Conservation (phyloP, 2,797 vertebrate genomes). For the Ctenosaura bakeri region DNA sequence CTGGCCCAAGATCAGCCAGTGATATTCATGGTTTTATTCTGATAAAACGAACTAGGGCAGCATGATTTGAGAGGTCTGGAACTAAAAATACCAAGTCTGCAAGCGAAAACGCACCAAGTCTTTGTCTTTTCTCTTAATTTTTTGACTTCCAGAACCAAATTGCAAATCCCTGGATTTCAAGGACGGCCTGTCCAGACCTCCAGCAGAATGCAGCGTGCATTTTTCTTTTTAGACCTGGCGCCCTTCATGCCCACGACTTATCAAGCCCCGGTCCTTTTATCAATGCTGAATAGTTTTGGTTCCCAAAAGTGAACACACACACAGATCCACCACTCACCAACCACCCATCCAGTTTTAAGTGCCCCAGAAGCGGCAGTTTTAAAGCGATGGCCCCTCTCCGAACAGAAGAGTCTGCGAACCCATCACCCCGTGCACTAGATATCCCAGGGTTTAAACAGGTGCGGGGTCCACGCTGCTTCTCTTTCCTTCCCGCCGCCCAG, state of each 20-base stretch:
- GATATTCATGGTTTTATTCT: neutral
- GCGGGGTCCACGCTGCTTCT: no score
- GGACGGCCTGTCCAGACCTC: no score
- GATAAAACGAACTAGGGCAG: neutral
- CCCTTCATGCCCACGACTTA: neutral
- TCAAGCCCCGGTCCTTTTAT: fast-evolving
- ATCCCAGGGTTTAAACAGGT: no score
- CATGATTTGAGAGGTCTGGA: neutral
- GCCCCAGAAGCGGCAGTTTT: no score
- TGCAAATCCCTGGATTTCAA: neutral
- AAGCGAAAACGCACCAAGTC: neutral
- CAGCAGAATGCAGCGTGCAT: no score
- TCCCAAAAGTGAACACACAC: neutral
- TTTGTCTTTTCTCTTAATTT: no score
- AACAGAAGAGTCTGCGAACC: no score
- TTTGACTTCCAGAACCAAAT: neutral
- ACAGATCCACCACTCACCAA: no score
- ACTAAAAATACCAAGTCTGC: neutral
- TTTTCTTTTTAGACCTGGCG: neutral
- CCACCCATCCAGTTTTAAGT: no score
- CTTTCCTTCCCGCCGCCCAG: no score
- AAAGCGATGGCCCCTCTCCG: no score
- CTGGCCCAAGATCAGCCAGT: neutral
- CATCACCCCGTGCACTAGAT: no score
- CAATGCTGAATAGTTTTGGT: neutral